Percentiles rank a stretch among this genome's conserved stretches.
Evolutionary conservation across 2,888 invertebrate species (phyloP).

Genomic region (Limenitis arthemis): DNA sequence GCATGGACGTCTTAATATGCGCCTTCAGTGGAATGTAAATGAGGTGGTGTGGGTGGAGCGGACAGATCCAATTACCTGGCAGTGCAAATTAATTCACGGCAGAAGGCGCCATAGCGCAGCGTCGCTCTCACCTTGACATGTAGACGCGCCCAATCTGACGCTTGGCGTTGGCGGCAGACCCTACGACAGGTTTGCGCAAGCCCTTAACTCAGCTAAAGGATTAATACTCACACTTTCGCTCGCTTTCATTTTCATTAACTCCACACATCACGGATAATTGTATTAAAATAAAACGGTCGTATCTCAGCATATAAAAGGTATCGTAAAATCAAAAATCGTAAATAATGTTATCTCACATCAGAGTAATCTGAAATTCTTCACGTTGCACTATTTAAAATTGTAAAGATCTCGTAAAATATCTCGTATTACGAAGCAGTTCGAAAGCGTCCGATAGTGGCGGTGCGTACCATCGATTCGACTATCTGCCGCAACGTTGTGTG

Average conservation of each 20-base stretch:
- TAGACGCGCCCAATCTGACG: slow-evolving; percentile 33
- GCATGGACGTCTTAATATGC: slow-evolving; percentile 14
- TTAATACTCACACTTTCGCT: slow-evolving; percentile 26
- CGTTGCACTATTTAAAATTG: slow-evolving; percentile 31
- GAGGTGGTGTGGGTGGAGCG: slow-evolving; percentile 41
- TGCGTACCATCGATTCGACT: slow-evolving; percentile 34
- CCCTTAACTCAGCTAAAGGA: slow-evolving; percentile 27
- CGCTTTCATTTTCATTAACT: slow-evolving; percentile 24
- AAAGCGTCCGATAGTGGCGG: slow-evolving; percentile 33
- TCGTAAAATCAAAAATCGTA: neutral
- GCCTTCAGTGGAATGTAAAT: slow-evolving; percentile 27
- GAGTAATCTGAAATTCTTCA: slow-evolving; percentile 1
- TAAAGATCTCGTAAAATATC: slow-evolving; percentile 27
- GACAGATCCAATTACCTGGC: slow-evolving; percentile 57
- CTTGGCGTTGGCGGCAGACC: slow-evolving; percentile 38
- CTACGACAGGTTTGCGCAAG: slow-evolving; percentile 35
- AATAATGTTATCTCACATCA: neutral
- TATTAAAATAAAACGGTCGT: neutral
- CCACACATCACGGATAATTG: slow-evolving; percentile 3
- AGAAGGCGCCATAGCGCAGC: slow-evolving; percentile 36
- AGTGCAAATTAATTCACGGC: slow-evolving; percentile 56
- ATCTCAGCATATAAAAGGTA: neutral
- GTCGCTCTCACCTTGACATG: slow-evolving; percentile 41
- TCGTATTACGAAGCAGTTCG: slow-evolving; percentile 63
- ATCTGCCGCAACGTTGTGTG: slow-evolving; percentile 54